Percentiles rank a stretch among this genome's conserved stretches.
phyloP scores from a whole-genome alignment of 2,113 vertebrate species.

The Periophthalmus modestus region DNA sequence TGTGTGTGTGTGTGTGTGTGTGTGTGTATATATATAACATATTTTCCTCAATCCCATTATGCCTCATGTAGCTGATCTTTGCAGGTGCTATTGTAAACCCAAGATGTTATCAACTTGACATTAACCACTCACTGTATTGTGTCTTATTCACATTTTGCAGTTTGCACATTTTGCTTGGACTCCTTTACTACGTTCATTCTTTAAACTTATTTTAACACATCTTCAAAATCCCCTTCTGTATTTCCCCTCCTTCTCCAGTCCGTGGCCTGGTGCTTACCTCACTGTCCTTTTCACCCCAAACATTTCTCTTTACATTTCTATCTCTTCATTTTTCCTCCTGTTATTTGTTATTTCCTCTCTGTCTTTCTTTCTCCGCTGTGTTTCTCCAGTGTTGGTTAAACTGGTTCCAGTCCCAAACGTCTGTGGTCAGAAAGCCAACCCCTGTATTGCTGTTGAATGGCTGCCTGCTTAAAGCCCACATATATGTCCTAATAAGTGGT shows the following conservation, averaged over 20 bases:
- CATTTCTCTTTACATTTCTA: constrained; percentile 9
- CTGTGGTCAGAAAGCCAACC: constrained; percentile 64
- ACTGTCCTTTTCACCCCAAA: constrained; percentile 1
- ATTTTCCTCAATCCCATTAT: not conserved
- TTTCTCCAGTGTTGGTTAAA: constrained; percentile 49
- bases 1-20: too few relatives aligned
- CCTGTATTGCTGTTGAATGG: constrained; percentile 61
- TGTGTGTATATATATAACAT: too few relatives aligned
- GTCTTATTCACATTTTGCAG: not conserved
- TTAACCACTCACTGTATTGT: not conserved
- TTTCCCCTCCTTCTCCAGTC: not conserved
- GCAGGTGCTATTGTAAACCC: not conserved
- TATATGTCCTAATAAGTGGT: constrained; percentile 72
- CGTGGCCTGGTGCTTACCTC: constrained; percentile 7
- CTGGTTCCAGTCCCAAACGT: constrained; percentile 58
- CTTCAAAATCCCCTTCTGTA: not conserved
- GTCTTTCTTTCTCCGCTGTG: constrained; percentile 30
- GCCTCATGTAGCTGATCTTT: not conserved
- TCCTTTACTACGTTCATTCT: not conserved
- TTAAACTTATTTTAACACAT: not conserved
- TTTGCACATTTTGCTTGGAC: too few relatives aligned
- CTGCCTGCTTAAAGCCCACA: constrained; percentile 65
- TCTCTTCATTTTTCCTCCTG: constrained; percentile 20
- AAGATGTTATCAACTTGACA: not conserved
- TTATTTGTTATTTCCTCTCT: constrained; percentile 60